phyloP scores from a whole-genome alignment of 2,797 vertebrate species.

The Mastacembelus armatus region DNA sequence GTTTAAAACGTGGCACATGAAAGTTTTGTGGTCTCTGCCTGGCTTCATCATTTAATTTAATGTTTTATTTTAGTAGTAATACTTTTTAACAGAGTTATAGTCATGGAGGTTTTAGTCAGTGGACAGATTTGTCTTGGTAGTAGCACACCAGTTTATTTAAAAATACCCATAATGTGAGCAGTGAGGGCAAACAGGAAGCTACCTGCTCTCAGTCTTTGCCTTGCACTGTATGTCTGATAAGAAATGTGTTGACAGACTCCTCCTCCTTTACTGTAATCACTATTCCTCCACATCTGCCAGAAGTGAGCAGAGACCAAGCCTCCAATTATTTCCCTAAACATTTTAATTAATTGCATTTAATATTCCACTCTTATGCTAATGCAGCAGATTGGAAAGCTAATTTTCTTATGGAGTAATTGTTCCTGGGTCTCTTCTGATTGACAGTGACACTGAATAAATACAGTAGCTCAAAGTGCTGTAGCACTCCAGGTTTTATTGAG shows the following conservation, averaged over 20 bases:
- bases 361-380: constrained; percentile 69
- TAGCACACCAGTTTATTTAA: too few relatives aligned
- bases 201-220: constrained; percentile 16
- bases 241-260: constrained; percentile 39
- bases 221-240: constrained; percentile 25
- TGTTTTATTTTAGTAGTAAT: too few relatives aligned
- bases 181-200: constrained; percentile 21
- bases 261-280: constrained; percentile 35
- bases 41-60: too few relatives aligned
- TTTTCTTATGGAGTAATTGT: constrained; percentile 54
- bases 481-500: not conserved
- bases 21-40: too few relatives aligned
- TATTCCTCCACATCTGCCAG: constrained; percentile 66
- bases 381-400: constrained; percentile 54
- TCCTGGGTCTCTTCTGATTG: not conserved
- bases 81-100: too few relatives aligned
- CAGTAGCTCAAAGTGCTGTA: not conserved
- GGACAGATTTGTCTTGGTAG: too few relatives aligned
- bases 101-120: too few relatives aligned
- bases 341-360: constrained; percentile 72
- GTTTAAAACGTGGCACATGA: too few relatives aligned
- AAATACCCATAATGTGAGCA: constrained; percentile 14
- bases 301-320: constrained; percentile 57
- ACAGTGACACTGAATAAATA: constrained; percentile 23
- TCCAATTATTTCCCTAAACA: constrained; percentile 66